These are phyloP conservation scores for Sander lucioperca DNA, from an alignment of 2,113 vertebrate genomes.

Conservation along the genomic window DNA sequence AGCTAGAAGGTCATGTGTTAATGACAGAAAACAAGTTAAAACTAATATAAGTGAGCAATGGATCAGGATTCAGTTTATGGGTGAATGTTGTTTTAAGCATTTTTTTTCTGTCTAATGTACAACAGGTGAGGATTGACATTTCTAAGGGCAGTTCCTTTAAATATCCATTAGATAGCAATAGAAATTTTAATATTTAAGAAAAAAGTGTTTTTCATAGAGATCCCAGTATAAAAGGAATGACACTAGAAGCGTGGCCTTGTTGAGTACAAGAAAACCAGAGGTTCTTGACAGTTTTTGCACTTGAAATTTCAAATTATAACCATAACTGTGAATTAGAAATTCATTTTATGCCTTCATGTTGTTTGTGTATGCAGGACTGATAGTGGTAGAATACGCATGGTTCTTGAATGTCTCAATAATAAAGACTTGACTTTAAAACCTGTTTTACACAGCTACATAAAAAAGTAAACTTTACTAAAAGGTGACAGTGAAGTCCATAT, in stretches of 20 bases:
- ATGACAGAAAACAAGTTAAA: background rate
- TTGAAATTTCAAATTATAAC: background rate
- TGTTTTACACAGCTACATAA: background rate
- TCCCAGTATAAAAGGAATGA: background rate
- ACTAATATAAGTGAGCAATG: background rate
- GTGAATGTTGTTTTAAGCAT: background rate
- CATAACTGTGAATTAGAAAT: background rate
- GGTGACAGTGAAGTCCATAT: background rate
- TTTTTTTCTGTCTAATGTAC: background rate
- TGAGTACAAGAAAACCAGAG: background rate
- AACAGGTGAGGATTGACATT: background rate
- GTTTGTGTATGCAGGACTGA: background rate
- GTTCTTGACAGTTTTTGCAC: too few relatives aligned
- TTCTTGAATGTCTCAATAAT: background rate
- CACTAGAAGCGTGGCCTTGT: background rate
- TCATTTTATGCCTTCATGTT: background rate
- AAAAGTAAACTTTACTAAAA: background rate
- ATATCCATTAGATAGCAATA: background rate
- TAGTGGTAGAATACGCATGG: too few relatives aligned
- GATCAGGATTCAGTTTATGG: background rate
- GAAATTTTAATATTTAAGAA: background rate
- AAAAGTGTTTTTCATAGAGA: background rate
- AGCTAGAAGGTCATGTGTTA: conserved; percentile 33
- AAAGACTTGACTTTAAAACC: background rate
- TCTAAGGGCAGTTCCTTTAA: background rate